These are phyloP conservation scores for Gobio gobio DNA, from an alignment of 2,113 vertebrate species.

Conservation along the genomic window DNA sequence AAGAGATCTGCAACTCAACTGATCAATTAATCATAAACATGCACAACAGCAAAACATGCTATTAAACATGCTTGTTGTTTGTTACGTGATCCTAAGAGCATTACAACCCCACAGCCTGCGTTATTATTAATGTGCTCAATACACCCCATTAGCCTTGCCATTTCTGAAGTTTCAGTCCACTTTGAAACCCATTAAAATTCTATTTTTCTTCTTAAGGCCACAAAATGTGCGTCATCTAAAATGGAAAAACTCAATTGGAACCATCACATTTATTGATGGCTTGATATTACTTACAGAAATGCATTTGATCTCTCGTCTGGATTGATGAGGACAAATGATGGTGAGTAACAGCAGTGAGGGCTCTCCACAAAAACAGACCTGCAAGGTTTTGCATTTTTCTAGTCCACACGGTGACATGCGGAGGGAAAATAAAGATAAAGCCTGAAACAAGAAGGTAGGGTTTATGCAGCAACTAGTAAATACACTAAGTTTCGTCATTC, in stretches of 20 bases:
- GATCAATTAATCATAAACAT: not conserved
- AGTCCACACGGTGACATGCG: not conserved
- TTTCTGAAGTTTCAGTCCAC: constrained; percentile 35
- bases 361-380: not conserved
- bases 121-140: constrained; percentile 48
- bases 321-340: not conserved
- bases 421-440: not conserved
- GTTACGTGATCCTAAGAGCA: not conserved
- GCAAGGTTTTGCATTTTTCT: not conserved
- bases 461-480: not conserved
- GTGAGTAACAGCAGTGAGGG: not conserved
- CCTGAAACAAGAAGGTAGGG: not conserved
- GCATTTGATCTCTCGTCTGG: constrained; percentile 44
- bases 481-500: too few relatives aligned
- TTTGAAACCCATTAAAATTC: constrained; percentile 46
- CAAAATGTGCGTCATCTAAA: constrained; percentile 37
- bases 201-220: constrained; percentile 47
- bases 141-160: constrained; percentile 23
- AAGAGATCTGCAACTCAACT: not conserved
- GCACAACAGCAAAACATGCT: not conserved
- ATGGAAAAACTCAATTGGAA: constrained; percentile 33
- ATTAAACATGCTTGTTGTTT: not conserved
- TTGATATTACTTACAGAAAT: constrained; percentile 44
- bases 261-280: constrained; percentile 44
- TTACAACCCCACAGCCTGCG: constrained; percentile 33